These are phyloP conservation scores for Dicycla oo DNA, from an alignment of 2,888 invertebrate genomes.

Conservation along the genomic window DNA sequence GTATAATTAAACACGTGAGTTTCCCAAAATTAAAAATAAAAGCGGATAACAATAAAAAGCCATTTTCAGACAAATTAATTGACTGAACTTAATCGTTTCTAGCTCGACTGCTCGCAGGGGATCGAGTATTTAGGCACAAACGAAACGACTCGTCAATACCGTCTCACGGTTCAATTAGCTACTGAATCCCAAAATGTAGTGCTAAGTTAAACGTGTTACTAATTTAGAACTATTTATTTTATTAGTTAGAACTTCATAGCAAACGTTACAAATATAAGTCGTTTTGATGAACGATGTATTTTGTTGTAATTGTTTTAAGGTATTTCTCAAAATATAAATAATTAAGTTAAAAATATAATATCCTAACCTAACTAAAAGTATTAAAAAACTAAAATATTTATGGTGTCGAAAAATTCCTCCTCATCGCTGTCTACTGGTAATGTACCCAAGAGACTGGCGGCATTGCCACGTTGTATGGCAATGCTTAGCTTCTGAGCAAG, in stretches of 20 bases:
- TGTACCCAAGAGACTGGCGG: no score
- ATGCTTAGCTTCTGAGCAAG: no score
- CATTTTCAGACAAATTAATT: constrained; percentile 10
- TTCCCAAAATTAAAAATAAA: background rate
- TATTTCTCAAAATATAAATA: no score
- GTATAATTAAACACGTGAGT: background rate
- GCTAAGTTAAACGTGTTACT: background rate
- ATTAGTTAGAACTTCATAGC: background rate
- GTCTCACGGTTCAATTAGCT: constrained; percentile 2
- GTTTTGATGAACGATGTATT: no score
- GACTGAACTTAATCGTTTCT: background rate
- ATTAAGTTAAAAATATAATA: no score
- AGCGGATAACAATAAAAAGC: background rate
- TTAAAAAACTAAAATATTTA: no score
- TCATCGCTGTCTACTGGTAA: no score
- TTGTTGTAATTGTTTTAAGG: no score
- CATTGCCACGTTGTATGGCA: no score
- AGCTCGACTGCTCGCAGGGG: constrained; percentile 15
- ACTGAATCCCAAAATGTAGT: constrained; percentile 5
- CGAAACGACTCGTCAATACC: constrained; percentile 17
- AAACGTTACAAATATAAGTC: background rate
- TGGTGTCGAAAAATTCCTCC: no score
- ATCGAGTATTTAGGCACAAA: constrained; percentile 10
- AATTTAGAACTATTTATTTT: background rate
- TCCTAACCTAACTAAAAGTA: no score